These are phyloP conservation scores for Drosophila funebris DNA, from an alignment of 1,140 invertebrate species.

Conservation along the genomic window DNA sequence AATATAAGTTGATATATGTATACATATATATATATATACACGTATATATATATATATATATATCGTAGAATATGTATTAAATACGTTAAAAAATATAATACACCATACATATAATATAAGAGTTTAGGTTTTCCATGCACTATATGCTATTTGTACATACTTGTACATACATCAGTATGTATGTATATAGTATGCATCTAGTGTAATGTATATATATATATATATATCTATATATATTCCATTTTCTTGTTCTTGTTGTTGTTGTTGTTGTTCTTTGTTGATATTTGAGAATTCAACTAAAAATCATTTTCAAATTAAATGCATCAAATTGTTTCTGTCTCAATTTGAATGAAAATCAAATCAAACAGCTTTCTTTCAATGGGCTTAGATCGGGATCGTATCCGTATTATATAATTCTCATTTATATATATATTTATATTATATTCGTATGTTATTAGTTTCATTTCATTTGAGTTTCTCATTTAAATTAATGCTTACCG, in stretches of 20 bases:
- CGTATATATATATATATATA: constrained; percentile 58
- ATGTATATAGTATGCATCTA: constrained; percentile 29
- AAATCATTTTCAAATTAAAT: constrained; percentile 31
- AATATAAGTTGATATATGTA: constrained; percentile 69
- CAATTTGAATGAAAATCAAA: constrained; percentile 44
- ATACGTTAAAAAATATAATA: constrained; percentile 82
- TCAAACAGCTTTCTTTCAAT: constrained; percentile 43
- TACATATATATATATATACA: constrained; percentile 34
- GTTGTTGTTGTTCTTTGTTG: constrained; percentile 43
- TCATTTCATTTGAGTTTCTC: constrained; percentile 8
- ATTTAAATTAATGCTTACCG: constrained; percentile 53
- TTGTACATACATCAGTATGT: constrained; percentile 10
- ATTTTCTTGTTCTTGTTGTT: constrained; percentile 16
- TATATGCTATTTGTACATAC: constrained; percentile 54
- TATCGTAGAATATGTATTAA: constrained; percentile 71
- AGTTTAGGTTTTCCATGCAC: constrained; percentile 66
- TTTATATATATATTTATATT: constrained; percentile 13
- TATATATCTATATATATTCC: constrained; percentile 17
- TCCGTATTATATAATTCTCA: constrained; percentile 8
- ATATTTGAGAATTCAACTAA: constrained; percentile 70
- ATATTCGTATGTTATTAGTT: constrained; percentile 27
- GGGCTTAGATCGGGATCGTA: constrained; percentile 27
- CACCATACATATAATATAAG: constrained; percentile 82
- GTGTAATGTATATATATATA: constrained; percentile 24
- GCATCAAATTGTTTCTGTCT: constrained; percentile 13